phyloP scores from a whole-genome alignment of 2,113 vertebrate genomes.

The Promerops cafer region DNA sequence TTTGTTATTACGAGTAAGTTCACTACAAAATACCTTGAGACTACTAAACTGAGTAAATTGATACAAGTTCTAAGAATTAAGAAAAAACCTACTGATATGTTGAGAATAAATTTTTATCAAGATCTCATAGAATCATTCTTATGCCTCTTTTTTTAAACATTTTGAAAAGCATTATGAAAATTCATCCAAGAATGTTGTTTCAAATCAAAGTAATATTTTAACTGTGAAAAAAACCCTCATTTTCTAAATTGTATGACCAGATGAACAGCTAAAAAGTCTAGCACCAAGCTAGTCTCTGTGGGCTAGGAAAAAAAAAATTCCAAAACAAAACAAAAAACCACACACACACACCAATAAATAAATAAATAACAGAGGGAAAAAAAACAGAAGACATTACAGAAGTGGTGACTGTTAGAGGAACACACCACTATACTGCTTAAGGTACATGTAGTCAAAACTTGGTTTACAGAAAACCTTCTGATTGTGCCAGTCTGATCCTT shows the following conservation, averaged over 20 bases:
- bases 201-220: neutral
- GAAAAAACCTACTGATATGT: accelerated
- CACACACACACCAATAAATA: no score
- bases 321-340: neutral
- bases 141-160: neutral
- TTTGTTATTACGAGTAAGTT: neutral
- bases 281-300: neutral
- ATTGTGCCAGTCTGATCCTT: neutral
- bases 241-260: neutral
- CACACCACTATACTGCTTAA: neutral
- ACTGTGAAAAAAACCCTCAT: neutral
- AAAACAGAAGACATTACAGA: neutral
- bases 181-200: neutral
- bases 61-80: neutral
- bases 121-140: neutral
- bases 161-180: neutral
- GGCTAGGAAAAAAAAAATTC: neutral
- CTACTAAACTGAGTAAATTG: neutral
- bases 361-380: neutral
- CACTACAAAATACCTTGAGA: neutral
- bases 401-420: neutral
- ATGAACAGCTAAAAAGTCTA: neutral
- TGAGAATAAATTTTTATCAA: neutral
- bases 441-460: neutral
- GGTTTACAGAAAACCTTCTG: neutral